These are phyloP conservation scores for Leontopithecus rosalia DNA, from an alignment of 2,797 vertebrate genomes.

Conservation along the genomic window DNA sequence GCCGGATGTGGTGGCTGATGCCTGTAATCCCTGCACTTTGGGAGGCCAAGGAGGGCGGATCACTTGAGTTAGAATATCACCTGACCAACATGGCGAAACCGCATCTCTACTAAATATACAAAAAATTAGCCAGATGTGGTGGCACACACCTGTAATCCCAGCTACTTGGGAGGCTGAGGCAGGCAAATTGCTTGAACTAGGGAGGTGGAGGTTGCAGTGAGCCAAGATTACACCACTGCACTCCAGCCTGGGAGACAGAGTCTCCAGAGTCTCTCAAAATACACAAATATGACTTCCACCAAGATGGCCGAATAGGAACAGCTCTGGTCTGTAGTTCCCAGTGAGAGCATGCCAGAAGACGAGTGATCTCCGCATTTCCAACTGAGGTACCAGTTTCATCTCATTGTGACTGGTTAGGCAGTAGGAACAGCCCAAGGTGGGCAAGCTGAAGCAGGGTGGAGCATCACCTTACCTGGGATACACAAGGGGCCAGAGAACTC, in stretches of 20 bases:
- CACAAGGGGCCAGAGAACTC: too few relatives aligned
- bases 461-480: too few relatives aligned
- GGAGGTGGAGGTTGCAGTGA: neutral
- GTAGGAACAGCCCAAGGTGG: too few relatives aligned
- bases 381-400: too few relatives aligned
- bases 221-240: neutral
- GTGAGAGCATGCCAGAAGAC: rapidly evolving
- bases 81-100: neutral
- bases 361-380: too few relatives aligned
- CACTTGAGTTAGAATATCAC: neutral
- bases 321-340: too few relatives aligned
- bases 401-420: too few relatives aligned
- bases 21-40: neutral
- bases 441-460: too few relatives aligned
- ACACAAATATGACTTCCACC: too few relatives aligned
- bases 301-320: too few relatives aligned
- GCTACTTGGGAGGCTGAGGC: neutral
- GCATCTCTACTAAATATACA: neutral
- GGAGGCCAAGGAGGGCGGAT: neutral
- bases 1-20: neutral
- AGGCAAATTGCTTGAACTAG: too few relatives aligned
- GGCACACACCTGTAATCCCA: neutral
- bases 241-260: neutral
- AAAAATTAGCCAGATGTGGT: neutral
- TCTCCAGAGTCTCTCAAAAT: too few relatives aligned